Evolutionary conservation across 2,888 invertebrate species (phyloP).

Genomic region (Pterostichus madidus): DNA sequence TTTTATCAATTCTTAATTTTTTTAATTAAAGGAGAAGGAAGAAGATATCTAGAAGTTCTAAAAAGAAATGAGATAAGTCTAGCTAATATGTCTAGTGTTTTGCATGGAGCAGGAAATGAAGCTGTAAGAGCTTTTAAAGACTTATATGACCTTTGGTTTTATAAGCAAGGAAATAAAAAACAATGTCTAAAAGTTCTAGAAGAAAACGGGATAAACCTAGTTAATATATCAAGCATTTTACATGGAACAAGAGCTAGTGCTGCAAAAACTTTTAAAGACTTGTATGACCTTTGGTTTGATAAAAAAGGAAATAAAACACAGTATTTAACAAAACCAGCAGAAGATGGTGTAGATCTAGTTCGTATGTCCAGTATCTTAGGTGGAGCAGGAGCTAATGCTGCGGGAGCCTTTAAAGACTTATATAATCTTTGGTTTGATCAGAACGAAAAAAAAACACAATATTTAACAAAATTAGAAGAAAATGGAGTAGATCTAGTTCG

Average conservation of each 20-base stretch:
- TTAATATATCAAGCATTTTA: constrained; percentile 71
- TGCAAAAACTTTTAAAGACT: constrained; percentile 55
- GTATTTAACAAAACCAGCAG: constrained; percentile 46
- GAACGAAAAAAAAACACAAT: constrained; percentile 67
- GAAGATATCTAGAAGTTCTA: constrained; percentile 69
- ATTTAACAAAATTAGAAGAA: constrained; percentile 67
- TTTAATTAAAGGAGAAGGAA: constrained; percentile 72
- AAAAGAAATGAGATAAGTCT: constrained; percentile 65
- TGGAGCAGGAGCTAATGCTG: no score
- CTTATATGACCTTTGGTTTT: constrained; percentile 66
- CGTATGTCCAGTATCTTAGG: constrained; percentile 67
- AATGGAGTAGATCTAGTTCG: constrained; percentile 66
- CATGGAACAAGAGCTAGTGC: constrained; percentile 68
- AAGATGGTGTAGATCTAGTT: constrained; percentile 63
- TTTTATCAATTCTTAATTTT: constrained; percentile 73
- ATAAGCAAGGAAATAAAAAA: constrained; percentile 67
- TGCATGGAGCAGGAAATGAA: constrained; percentile 47
- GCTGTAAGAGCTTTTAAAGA: constrained; percentile 63
- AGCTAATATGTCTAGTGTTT: constrained; percentile 61
- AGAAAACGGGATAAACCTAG: constrained; percentile 51
- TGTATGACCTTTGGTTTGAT: constrained; percentile 55
- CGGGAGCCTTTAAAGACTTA: no score
- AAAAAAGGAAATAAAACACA: constrained; percentile 53
- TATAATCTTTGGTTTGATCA: constrained; percentile 67
- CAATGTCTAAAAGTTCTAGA: no score